A percentile compares a stretch with the other conserved stretches of the same genome.
Conservation (phyloP, 2,888 invertebrate species). For the Lasioglossum pauxillum region DNA sequence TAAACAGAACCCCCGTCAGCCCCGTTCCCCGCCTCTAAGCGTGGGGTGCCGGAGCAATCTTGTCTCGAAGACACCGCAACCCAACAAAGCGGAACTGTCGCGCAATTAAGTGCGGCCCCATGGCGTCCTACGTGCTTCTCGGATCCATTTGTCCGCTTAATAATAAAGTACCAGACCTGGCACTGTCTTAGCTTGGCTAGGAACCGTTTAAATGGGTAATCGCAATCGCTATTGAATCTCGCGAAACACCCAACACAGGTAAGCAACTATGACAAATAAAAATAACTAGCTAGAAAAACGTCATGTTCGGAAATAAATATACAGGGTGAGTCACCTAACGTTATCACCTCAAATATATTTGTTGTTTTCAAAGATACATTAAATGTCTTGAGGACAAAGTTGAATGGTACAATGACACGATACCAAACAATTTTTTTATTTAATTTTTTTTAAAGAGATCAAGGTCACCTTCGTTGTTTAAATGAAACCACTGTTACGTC, state of each 20-base stretch:
- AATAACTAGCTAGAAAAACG: no score
- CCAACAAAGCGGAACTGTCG: conserved; percentile 10
- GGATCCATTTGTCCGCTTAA: neutral
- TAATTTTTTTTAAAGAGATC: no score
- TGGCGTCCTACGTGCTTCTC: neutral
- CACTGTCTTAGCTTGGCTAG: neutral
- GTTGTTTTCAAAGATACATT: no score
- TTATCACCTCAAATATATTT: no score
- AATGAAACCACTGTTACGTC: no score
- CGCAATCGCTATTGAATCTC: conserved; percentile 29
- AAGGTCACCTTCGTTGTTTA: no score
- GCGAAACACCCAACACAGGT: neutral
- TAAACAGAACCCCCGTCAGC: neutral
- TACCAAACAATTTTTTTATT: no score
- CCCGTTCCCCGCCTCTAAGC: neutral
- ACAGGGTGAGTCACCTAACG: no score
- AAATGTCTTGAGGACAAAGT: no score
- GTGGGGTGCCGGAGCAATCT: neutral
- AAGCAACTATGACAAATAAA: neutral
- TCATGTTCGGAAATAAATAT: no score
- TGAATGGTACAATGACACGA: no score
- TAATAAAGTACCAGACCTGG: neutral
- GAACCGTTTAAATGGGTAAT: conserved; percentile 27
- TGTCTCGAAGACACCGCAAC: neutral
- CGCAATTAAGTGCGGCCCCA: neutral